Conservation (phyloP, 53 echinoderm and acorn worm genomes). For the Apostichopus leukothele region DNA sequence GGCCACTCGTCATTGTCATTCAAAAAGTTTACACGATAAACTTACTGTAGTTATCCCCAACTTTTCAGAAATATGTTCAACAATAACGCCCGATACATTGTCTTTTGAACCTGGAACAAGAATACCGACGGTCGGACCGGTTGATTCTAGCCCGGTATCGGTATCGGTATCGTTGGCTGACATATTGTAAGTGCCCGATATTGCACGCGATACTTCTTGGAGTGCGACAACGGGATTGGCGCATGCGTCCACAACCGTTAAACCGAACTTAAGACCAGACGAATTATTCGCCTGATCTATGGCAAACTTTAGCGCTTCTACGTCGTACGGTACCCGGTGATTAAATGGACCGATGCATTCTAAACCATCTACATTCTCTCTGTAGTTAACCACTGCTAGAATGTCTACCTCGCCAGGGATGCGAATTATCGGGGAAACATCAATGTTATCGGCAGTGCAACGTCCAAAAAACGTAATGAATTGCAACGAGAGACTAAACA, state of each 20-base stretch:
- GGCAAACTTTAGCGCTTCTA: slow-evolving; percentile 25
- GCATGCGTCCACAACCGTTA: slow-evolving; percentile 39
- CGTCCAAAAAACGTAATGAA: background rate
- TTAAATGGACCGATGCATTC: slow-evolving; percentile 4
- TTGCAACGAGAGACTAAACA: background rate
- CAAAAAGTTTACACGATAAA: background rate
- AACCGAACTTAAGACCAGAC: background rate
- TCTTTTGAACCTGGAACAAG: slow-evolving; percentile 20
- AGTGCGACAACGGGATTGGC: background rate
- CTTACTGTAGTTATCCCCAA: slow-evolving; percentile 25
- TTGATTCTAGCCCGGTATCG: background rate
- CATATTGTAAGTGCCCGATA: background rate
- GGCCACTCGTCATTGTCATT: background rate
- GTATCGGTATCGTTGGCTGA: background rate
- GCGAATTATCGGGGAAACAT: background rate
- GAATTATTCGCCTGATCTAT: background rate
- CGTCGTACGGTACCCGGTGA: slow-evolving; percentile 21
- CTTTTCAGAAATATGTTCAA: slow-evolving; percentile 12
- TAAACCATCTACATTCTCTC: background rate
- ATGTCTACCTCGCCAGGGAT: slow-evolving; percentile 28
- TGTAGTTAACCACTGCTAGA: slow-evolving; percentile 24
- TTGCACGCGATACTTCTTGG: background rate
- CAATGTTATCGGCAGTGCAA: background rate
- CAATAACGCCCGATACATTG: background rate
- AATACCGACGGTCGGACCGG: slow-evolving; percentile 36